Evolutionary conservation across 2,888 invertebrate genomes (phyloP), one percentile per base, ranked within the genome.

Genomic region (Drosophila macrospina): DNA sequence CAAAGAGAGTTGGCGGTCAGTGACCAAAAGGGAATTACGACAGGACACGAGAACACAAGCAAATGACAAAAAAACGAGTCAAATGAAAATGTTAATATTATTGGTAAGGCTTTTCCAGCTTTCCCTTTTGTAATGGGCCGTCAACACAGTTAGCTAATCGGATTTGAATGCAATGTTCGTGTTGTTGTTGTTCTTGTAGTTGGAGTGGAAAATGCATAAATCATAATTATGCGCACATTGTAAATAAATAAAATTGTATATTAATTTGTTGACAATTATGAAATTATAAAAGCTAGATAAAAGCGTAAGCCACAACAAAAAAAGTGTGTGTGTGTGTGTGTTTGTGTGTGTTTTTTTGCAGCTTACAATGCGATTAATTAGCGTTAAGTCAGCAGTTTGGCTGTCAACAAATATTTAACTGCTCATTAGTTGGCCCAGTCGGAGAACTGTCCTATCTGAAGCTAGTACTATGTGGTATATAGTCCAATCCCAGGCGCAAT

Each of bases 241-340:
- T 76, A 71, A 83, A 78, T 82, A 80, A 82, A 79, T 77, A 71
- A 77, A 69, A 77, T 79, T 57, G 50, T 41, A 70, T 69, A 85
- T 85, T 83, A 87, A 83, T 85, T 87, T 85, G 86, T 74, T 85
- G 86, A 85, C 86, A 85, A 83, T 80, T 71, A 73, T 62, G 71
- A 78, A 73, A 78, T 78, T 78, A 85, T 82, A 73, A 77, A 73
- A 80, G 69, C 69, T 62, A 48, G 56, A 65, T 66, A 65, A 76
- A 65, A 51, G 45, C 42, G 34, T 37, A 37, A 62, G 65, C 77
- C 71, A 59, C 74, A 70, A 50, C 60, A 34, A 50, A 68, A 24
- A 37, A 42, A 34, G 47, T 63, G 11, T 28, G 20, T 20, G 3
- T 20, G 20, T 3, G 20, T 20, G 20, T 20, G 20, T 3, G 20